Evolutionary conservation across 53 echinoderm and acorn worm genomes (phyloP).

Genomic region (Echinometra lucunter): DNA sequence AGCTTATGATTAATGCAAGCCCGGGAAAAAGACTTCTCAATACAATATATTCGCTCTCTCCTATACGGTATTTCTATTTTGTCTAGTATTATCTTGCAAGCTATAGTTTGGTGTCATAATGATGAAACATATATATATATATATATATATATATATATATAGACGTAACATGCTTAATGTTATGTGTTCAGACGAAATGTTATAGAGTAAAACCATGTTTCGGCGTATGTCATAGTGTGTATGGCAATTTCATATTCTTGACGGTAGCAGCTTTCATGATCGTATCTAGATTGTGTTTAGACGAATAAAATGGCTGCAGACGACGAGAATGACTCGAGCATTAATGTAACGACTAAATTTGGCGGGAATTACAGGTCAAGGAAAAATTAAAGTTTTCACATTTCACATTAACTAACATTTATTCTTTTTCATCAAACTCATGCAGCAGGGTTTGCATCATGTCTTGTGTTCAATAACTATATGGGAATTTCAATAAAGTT

Average conservation of each 20-base stretch:
- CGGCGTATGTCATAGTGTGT: not conserved
- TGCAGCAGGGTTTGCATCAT: not conserved
- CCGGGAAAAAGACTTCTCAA: no score
- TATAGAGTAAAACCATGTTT: not conserved
- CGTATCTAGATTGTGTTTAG: not conserved
- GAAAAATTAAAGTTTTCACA: not conserved
- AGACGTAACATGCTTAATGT: no score
- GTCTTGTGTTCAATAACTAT: no score
- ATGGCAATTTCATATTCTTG: not conserved
- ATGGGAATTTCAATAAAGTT: no score
- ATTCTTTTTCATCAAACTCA: not conserved
- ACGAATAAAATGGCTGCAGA: constrained; percentile 7
- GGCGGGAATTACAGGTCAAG: constrained; percentile 14
- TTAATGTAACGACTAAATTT: constrained; percentile 42
- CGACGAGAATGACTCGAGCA: constrained; percentile 17
- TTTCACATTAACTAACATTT: not conserved
- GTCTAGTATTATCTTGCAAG: not conserved
- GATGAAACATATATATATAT: not conserved
- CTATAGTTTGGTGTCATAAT: not conserved
- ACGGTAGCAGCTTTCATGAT: constrained; percentile 44
- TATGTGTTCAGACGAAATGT: no score
- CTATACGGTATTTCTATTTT: not conserved
- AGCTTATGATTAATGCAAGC: no score
- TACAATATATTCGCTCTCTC: not conserved
- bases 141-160: no score